Conservation (phyloP, 2,113 vertebrate genomes). For the Natator depressus region DNA sequence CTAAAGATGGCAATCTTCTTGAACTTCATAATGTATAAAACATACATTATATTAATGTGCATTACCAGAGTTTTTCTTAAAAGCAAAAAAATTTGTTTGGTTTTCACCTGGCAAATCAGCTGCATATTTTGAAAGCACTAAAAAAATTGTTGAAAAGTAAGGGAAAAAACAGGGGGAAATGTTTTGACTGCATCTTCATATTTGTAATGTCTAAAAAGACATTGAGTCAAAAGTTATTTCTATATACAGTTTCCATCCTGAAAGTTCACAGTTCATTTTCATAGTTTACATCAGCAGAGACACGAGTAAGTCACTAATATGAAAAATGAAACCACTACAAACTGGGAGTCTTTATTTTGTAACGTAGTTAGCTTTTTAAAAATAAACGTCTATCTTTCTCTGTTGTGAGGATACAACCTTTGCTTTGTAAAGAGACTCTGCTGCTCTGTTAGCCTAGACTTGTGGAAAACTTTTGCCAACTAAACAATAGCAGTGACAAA, state of each 20-base stretch:
- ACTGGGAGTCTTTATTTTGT: not conserved
- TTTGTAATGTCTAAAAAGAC: not conserved
- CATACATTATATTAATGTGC: not conserved
- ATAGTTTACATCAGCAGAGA: not conserved
- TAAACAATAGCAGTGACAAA: not conserved
- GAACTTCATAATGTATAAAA: not conserved
- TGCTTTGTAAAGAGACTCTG: not conserved
- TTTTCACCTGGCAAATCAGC: not conserved
- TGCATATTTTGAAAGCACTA: accelerated
- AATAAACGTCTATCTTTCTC: not conserved
- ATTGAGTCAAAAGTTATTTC: not conserved
- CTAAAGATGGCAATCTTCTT: not conserved
- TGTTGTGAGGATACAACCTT: not conserved
- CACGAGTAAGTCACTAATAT: not conserved
- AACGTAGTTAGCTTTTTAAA: not conserved
- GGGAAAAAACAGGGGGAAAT: not conserved
- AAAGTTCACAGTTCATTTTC: accelerated
- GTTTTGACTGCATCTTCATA: not conserved
- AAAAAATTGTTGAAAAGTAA: not conserved
- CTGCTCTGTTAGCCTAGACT: constrained; percentile 66
- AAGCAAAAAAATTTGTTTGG: not conserved
- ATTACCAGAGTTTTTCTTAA: not conserved
- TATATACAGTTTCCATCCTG: not conserved
- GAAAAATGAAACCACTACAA: not conserved
- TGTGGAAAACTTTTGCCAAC: not conserved